phyloP scores from a whole-genome alignment of 2,797 vertebrate species.

The Lagocephalus sceleratus region DNA sequence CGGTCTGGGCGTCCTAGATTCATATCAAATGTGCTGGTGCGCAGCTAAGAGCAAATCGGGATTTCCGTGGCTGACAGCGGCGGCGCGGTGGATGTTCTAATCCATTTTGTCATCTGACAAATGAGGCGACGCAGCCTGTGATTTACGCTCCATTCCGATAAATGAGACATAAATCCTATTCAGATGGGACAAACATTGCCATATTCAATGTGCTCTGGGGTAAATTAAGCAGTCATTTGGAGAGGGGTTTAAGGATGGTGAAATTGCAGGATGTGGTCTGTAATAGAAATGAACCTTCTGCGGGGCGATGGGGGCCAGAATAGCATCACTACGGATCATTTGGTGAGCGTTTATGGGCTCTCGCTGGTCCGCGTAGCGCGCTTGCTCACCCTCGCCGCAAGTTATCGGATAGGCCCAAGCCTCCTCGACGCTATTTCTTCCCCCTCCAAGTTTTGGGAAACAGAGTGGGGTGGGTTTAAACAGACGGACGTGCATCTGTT shows the following conservation, averaged over 20 bases:
- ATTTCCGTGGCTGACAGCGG: constrained; percentile 8
- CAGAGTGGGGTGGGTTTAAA: background rate
- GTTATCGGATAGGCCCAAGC: background rate
- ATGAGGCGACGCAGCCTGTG: background rate
- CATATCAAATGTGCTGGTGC: constrained; percentile 20
- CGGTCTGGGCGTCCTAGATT: constrained; percentile 36
- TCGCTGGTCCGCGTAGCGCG: too few relatives aligned
- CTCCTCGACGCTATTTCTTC: background rate
- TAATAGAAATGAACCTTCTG: background rate
- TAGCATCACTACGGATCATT: too few relatives aligned
- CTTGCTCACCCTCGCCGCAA: background rate
- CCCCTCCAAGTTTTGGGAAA: background rate
- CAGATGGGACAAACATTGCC: background rate
- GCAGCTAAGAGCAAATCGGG: constrained; percentile 5
- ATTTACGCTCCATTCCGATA: background rate
- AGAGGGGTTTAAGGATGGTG: background rate
- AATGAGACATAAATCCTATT: constrained; percentile 1
- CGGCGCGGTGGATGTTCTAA: constrained; percentile 1
- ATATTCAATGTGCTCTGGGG: background rate
- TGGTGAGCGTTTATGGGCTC: too few relatives aligned
- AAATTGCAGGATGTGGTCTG: background rate
- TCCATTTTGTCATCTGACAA: constrained; percentile 1
- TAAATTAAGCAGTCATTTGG: background rate
- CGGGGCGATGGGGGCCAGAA: background rate
- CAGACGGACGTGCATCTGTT: background rate